Evolutionary conservation across 2,797 vertebrate genomes (phyloP).

Genomic region (Huso huso): DNA sequence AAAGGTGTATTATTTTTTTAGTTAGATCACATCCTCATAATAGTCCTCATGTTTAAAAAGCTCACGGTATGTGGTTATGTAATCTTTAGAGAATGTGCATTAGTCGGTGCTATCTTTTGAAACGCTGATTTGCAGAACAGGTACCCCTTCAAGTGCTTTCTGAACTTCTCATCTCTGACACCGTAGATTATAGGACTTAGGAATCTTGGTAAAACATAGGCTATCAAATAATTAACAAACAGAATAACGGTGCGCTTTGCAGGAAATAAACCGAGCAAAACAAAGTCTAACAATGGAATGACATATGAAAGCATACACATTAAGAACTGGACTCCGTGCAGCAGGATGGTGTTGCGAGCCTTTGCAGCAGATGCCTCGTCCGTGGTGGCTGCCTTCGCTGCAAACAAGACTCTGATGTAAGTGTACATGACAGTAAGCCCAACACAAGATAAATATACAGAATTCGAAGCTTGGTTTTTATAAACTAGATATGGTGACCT

Average conservation of each 20-base stretch:
- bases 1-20: no score
- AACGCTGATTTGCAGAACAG: slow-evolving; percentile 14
- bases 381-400: neutral
- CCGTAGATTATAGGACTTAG: slow-evolving; percentile 2
- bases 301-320: neutral
- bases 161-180: neutral
- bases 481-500: neutral
- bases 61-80: no score
- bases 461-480: neutral
- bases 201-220: neutral
- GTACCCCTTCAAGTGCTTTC: slow-evolving; percentile 21
- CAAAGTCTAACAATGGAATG: neutral
- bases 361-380: neutral
- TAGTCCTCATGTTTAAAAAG: no score
- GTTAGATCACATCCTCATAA: no score
- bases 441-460: neutral
- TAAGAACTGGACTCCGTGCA: neutral
- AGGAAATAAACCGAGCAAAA: neutral
- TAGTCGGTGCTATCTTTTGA: slow-evolving; percentile 16
- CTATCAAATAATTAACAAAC: neutral
- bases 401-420: neutral
- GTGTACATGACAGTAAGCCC: neutral
- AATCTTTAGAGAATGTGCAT: neutral
- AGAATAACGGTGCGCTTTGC: neutral
- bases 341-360: neutral